Base-by-base conservation (phyloP, 1,140 invertebrate genomes). In the Zaprionus lachaisei region DNA sequence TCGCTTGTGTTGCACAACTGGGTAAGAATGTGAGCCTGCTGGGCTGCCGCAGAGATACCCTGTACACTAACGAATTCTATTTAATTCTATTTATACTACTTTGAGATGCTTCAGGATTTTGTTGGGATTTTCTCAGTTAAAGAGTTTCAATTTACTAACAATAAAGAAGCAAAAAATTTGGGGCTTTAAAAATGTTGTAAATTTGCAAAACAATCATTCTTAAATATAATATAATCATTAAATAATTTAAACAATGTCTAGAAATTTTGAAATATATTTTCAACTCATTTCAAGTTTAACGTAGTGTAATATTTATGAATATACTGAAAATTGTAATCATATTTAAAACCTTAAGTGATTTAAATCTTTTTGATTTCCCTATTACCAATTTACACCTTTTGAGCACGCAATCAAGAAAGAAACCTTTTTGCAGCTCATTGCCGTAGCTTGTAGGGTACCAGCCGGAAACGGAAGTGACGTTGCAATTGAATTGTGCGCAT, bases 401-500 rank as follows among this genome's bases (percentile, higher is more conserved):
- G 38, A 41, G 38, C 38, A 41, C 14, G 38, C 38, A 41, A 41
- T n/a, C 38, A 41, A 44, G 41, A 44, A 44, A 17, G 41, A 47
- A 17, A 47, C 41, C 41, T 17, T 47, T 41, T 11, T 0, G 15
- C 38, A 14, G 38, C 38, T 41, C n/a, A 9, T 24, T 51, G 20
- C 20, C 20, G 47, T 20, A 5, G 20, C 47, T 47, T 17, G 6
- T 20, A 51, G 62, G 65, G 77, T 72, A 64, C 54, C 58, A 60
- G 66, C 34, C 60, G 41, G 58, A 68, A 79, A 64, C 84, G 84
- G 83, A 87, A 79, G 80, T 89, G 78, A 87, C 78, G 79, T 60
- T 71, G 84, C 84, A 89, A 87, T 83, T 83, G 84, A 78, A 89
- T 89, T 78, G 83, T 83, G 72, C 61, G 76, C 49, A 78, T 81